Base-by-base conservation (phyloP, 2,113 vertebrate species). In the Podarcis cretensis region DNA sequence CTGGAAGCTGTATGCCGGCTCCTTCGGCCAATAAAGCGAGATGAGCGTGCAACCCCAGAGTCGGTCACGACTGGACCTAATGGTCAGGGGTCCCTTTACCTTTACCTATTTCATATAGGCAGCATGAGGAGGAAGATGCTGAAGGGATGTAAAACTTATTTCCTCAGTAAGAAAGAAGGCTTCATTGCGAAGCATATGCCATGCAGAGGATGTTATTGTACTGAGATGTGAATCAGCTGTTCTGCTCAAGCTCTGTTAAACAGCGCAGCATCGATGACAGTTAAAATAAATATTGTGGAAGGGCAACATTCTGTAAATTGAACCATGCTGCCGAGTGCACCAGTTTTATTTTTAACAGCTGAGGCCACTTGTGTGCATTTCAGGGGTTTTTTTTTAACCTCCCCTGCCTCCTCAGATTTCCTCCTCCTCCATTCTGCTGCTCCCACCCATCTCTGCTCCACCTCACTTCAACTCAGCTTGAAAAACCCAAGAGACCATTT, bases 331-430 rank as follows among this genome's bases (percentile, higher is more conserved):
- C 87, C 86, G 83, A 94, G 94, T 92, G 89, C 94, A 94, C 87
- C 21, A 59, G 95, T 96, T 97, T 97, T 97, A 97, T 97, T 97
- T 97, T 97, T 97, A 97, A 96, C 97, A 96, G 95, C 77, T 81
- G 78, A 16, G 96, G 96, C 93, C 95, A 92, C 94, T 96, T 94
- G 91, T 95, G 93, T 94, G 93, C 25, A 37, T 95, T 96, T 96
- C 95, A 95, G 93, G 86, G 85, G 35, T 35, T 1, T 93, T 93
- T 93, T 90, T 94, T 95, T 92, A 0, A 54, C 48, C 48, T 54
- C 48, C 48, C 94, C 90, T 0, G 75, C 91, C 81, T 90, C 90
- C 88, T 95, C 91, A 85, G 89, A 80, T 94, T 93, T 92, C 59
- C 65, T 93, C 90, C 91, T 87, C 68, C 90, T 48, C 13, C 91